Base-by-base conservation (phyloP, 2,888 invertebrate genomes). In the Amblyteles armatorius region DNA sequence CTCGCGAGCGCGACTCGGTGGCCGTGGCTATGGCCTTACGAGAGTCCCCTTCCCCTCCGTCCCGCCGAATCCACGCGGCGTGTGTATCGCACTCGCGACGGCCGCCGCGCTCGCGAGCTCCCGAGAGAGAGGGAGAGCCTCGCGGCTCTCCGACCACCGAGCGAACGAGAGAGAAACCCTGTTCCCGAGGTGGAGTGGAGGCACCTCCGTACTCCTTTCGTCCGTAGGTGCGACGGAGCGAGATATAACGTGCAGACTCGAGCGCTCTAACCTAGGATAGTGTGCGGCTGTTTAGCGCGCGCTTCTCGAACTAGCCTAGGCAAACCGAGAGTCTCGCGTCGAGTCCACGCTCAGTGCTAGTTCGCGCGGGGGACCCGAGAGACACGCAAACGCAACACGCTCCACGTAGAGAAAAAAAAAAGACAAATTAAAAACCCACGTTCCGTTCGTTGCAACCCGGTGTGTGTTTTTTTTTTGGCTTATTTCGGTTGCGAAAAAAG, bases 21-120 rank as follows among this genome's bases (percentile, higher is more conserved):
- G 93, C 93, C 93, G 93, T 93, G 93, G 93, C 93, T 93, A 93
- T 93, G 93, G 93, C 93, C 93, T 93, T 93, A 93, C 91, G 89
- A 81, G 82, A 71, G 73, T 88, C 90, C 91, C 90, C 89, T 87
- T 89, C 87, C 82, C 77, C 80, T 67, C 44, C n/a, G 79, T 36
- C 33, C 76, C 90, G 85, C 90, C 89, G 89, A 90, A 90, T 90
- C 90, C 89, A 87, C 88, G 88, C 89, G 87, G 88, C 88, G 87
- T 88, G 88, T 89, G 88, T 87, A 88, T 87, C 84, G 73, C 79
- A 79, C 77, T 74, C 82, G 83, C 76, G 80, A 79, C 79, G 60
- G 76, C 78, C 60, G 77, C 80, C 79, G 74, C 81, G 57, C 44
- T 55, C 67, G 57, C 65, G 65, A 26, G 63, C 68, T 22, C 65